A percentile compares a stretch with the other conserved stretches of the same genome.
Evolutionary conservation across 2,113 vertebrate species (phyloP).

Genomic region (Hystrix cristata): DNA sequence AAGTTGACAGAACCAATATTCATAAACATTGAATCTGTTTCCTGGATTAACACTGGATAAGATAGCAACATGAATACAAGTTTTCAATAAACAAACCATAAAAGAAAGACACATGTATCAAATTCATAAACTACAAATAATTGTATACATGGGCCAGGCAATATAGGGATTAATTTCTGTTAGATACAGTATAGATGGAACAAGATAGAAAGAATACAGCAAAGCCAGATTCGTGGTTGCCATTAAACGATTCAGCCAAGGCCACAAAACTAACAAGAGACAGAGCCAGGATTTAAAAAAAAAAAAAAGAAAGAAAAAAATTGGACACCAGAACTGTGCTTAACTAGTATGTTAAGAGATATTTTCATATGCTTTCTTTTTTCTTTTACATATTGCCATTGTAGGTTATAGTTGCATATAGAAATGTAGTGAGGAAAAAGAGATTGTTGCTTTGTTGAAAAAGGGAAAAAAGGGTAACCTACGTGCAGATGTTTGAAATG

Average conservation of each 20-base stretch:
- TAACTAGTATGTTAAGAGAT: not conserved
- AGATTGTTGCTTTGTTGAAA: not conserved
- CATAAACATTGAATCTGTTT: slow-evolving; percentile 28
- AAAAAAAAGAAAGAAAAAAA: not conserved
- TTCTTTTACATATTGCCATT: not conserved
- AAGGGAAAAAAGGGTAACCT: not conserved
- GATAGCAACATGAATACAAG: not conserved
- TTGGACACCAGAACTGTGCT: not conserved
- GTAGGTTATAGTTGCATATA: not conserved
- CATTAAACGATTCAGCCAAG: not conserved
- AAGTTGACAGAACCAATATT: slow-evolving; percentile 28
- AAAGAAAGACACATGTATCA: not conserved
- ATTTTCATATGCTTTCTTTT: not conserved
- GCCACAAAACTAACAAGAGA: not conserved
- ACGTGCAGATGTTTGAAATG: not conserved
- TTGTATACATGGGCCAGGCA: not conserved
- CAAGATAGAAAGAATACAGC: not conserved
- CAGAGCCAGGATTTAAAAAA: not conserved
- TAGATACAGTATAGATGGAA: not conserved
- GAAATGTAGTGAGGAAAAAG: not conserved
- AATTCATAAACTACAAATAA: not conserved
- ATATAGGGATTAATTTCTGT: not conserved
- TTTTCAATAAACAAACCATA: not conserved
- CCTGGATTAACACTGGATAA: slow-evolving; percentile 10
- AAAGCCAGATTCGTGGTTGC: not conserved